Percentiles rank a stretch among this genome's conserved stretches.
These are phyloP conservation scores for Elachura formosa DNA, from an alignment of 2,113 vertebrate species.

Conservation along the genomic window DNA sequence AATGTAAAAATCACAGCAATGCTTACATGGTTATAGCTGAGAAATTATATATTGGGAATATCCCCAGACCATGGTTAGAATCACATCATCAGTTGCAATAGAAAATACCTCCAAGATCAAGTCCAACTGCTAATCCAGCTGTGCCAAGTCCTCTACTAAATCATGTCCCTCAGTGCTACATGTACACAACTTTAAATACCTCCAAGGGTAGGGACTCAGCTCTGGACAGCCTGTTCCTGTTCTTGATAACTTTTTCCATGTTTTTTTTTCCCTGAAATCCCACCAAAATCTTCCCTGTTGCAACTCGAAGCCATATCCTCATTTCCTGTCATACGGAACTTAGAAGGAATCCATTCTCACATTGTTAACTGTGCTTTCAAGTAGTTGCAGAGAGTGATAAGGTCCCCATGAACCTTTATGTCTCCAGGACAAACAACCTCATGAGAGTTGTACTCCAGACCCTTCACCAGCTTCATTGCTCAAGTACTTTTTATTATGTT, in stretches of 20 bases:
- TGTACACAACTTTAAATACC: not conserved
- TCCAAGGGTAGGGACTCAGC: no score
- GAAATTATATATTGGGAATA: not conserved
- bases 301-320: not conserved
- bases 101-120: not conserved
- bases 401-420: not conserved
- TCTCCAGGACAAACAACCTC: not conserved
- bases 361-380: not conserved
- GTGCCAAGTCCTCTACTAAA: not conserved
- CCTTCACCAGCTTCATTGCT: not conserved
- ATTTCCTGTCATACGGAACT: not conserved
- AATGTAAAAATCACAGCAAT: not conserved
- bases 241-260: not conserved
- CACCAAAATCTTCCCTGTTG: not conserved
- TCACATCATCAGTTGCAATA: rapidly evolving
- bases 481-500: not conserved
- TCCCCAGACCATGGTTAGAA: not conserved
- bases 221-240: not conserved
- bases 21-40: not conserved
- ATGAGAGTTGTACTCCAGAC: not conserved
- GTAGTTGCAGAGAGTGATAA: not conserved
- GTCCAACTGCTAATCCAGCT: not conserved
- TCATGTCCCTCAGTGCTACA: not conserved
- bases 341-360: not conserved
- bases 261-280: not conserved